phyloP scores from a whole-genome alignment of 2,797 vertebrate genomes.

The Epinephelus coioides region DNA sequence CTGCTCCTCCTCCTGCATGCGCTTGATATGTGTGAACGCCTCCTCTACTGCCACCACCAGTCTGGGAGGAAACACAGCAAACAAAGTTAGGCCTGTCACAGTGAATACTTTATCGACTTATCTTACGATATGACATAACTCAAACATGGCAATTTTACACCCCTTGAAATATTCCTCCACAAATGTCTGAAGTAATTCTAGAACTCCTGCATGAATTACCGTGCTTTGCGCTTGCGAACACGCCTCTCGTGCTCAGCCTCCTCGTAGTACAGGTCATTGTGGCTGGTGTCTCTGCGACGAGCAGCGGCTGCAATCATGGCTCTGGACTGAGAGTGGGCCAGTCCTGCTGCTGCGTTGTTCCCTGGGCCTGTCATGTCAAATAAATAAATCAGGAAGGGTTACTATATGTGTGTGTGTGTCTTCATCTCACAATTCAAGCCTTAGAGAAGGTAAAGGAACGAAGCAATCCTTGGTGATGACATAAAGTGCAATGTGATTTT shows the following conservation, averaged over 20 bases:
- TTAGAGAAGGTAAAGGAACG: background rate
- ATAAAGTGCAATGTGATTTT: constrained; percentile 43
- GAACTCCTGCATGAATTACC: constrained; percentile 78
- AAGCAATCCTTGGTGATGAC: constrained; percentile 38
- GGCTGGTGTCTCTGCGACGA: constrained; percentile 91
- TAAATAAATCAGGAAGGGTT: background rate
- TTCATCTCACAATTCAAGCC: background rate
- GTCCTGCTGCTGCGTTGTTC: constrained; percentile 88
- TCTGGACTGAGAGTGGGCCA: constrained; percentile 90
- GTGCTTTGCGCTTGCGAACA: constrained; percentile 91
- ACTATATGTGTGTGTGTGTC: background rate
- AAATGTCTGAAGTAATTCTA: background rate
- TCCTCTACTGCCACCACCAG: constrained; percentile 97
- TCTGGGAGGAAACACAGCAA: constrained; percentile 74
- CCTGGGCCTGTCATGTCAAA: constrained; percentile 81
- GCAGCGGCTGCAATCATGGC: constrained; percentile 94
- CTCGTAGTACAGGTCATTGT: constrained; percentile 97
- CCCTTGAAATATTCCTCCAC: background rate
- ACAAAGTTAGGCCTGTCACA: background rate
- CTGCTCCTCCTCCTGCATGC: constrained; percentile 94
- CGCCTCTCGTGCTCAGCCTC: constrained; percentile 95
- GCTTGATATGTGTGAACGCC: constrained; percentile 96
- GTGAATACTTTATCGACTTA: no score
- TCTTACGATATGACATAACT: no score
- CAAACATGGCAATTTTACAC: no score